These are phyloP conservation scores for Melanitta fusca DNA, from an alignment of 2,797 vertebrate species.

Conservation along the genomic window DNA sequence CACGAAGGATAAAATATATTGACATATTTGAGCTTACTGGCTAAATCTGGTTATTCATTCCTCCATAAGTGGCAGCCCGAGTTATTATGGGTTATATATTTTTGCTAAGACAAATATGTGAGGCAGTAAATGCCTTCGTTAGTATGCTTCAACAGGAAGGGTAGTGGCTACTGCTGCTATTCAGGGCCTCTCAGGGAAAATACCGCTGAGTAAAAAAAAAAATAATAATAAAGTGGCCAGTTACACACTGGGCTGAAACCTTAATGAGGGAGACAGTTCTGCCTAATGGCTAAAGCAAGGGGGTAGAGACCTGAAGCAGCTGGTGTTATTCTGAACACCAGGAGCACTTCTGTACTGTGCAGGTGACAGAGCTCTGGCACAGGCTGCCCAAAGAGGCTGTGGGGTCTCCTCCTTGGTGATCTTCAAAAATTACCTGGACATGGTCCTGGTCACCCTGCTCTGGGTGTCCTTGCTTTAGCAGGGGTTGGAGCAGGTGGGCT, in stretches of 20 bases:
- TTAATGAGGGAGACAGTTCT: not conserved
- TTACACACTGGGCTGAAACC: not conserved
- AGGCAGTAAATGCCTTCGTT: slow-evolving; percentile 52
- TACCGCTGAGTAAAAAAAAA: not conserved
- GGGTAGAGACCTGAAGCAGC: not conserved
- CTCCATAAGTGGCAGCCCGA: not conserved
- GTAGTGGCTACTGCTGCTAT: slow-evolving; percentile 34
- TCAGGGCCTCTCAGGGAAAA: not conserved
- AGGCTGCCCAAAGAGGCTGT: not conserved
- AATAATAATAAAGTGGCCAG: not conserved
- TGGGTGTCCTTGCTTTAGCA: not conserved
- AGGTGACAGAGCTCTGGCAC: not conserved
- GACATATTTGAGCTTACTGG: slow-evolving; percentile 43
- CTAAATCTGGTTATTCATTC: slow-evolving; percentile 64
- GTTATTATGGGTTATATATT: slow-evolving; percentile 52
- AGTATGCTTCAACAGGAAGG: slow-evolving; percentile 29
- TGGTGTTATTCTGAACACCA: not conserved
- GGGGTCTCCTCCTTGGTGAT: not conserved
- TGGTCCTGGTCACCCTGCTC: not conserved
- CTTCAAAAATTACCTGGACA: not conserved
- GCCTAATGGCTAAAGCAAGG: not conserved
- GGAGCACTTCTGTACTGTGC: not conserved
- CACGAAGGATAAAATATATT: slow-evolving; percentile 52
- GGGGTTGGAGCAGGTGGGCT: not conserved
- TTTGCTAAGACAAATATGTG: slow-evolving; percentile 46